These are phyloP conservation scores for Spinus pinus DNA, from an alignment of 2,797 vertebrate species.

Conservation along the genomic window DNA sequence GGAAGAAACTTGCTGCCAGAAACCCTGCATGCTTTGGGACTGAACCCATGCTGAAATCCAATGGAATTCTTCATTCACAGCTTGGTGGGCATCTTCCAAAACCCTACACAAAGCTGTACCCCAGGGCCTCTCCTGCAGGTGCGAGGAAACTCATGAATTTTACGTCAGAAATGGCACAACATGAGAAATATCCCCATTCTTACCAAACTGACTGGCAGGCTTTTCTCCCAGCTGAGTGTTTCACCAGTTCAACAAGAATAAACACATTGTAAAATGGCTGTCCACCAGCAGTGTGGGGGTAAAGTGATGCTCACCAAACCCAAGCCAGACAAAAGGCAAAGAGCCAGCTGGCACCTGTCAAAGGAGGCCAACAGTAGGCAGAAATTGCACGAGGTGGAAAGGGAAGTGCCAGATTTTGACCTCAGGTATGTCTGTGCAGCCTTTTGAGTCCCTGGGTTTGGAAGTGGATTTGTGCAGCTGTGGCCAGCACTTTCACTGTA, in stretches of 20 bases:
- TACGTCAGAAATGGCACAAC: background rate
- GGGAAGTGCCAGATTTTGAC: background rate
- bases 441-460: background rate
- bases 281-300: background rate
- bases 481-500: background rate
- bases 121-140: background rate
- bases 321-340: background rate
- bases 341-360: background rate
- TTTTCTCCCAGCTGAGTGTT: background rate
- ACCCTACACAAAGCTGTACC: background rate
- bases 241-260: background rate
- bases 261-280: background rate
- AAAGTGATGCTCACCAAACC: background rate
- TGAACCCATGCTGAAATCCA: constrained; percentile 17
- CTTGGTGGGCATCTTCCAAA: background rate
- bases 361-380: background rate
- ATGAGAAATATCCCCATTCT: background rate
- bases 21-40: constrained; percentile 34
- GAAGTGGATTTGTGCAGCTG: background rate
- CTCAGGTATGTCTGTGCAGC: background rate
- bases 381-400: background rate
- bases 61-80: constrained; percentile 6
- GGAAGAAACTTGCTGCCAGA: constrained; percentile 57
- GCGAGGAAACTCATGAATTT: background rate
- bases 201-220: background rate